Evolutionary conservation across 2,113 vertebrate species (phyloP).

Genomic region (Corythornis cristatus): DNA sequence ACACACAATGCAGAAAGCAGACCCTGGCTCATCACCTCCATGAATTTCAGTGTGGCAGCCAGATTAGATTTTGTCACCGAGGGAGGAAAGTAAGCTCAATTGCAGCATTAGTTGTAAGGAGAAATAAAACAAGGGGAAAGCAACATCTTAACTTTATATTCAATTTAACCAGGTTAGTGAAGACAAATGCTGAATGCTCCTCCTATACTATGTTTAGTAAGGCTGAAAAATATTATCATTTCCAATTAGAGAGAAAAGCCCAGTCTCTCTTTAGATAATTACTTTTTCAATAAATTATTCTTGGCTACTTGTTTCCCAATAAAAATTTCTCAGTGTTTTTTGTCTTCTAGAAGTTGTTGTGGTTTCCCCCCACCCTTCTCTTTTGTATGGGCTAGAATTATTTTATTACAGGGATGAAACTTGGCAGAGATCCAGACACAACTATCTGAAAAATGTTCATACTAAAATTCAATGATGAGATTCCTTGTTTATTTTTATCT

Average conservation of each 20-base stretch:
- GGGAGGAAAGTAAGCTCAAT: background rate
- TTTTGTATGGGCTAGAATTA: background rate
- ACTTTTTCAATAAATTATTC: conserved; percentile 34
- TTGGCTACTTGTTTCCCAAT: background rate
- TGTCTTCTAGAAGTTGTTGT: background rate
- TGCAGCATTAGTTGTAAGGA: background rate
- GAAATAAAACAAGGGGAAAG: background rate
- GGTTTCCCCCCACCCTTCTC: background rate
- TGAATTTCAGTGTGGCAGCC: conserved; percentile 13
- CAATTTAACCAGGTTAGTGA: background rate
- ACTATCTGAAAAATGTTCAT: conserved; percentile 13
- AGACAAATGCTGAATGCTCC: background rate
- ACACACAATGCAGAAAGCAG: background rate
- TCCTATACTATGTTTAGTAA: background rate
- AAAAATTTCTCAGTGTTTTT: conserved; percentile 11
- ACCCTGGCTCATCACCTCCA: background rate
- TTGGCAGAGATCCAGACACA: conserved; percentile 30
- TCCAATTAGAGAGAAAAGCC: background rate
- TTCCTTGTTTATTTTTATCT: conserved; percentile 41
- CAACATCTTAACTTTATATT: background rate
- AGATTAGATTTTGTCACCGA: conserved; percentile 34
- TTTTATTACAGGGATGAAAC: conserved; percentile 24
- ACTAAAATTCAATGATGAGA: background rate
- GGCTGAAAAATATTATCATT: background rate
- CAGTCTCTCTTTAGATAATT: conserved; percentile 3